These are phyloP conservation scores for Cosmopolites sordidus DNA, from an alignment of 2,888 invertebrate species.

Conservation along the genomic window DNA sequence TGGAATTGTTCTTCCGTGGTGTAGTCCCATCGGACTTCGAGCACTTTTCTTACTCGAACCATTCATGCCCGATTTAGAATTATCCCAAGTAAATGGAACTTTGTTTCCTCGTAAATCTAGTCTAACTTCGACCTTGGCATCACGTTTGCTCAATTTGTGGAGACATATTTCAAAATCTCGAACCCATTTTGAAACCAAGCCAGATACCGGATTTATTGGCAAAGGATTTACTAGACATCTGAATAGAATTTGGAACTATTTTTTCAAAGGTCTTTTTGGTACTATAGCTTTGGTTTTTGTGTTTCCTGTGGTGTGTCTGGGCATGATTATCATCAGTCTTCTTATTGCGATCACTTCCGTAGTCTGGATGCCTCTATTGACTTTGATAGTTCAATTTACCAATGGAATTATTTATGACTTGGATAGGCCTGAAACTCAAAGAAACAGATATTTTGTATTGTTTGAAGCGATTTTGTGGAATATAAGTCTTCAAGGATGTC, in stretches of 20 bases:
- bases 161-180: constrained; percentile 85
- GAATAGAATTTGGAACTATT: constrained; percentile 88
- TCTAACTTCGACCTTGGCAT: constrained; percentile 80
- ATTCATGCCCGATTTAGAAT: constrained; percentile 81
- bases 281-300: constrained; percentile 71
- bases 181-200: constrained; percentile 86
- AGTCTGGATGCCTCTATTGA: constrained; percentile 73
- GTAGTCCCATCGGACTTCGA: constrained; percentile 79
- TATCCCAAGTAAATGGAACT: constrained; percentile 83
- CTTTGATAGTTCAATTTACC: constrained; percentile 65
- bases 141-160: constrained; percentile 79
- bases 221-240: constrained; percentile 84
- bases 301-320: constrained; percentile 72
- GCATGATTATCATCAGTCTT: constrained; percentile 63
- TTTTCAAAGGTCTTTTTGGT: constrained; percentile 74
- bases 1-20: constrained; percentile 86
- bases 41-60: constrained; percentile 75
- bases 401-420: constrained; percentile 78
- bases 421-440: constrained; percentile 72
- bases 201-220: constrained; percentile 80
- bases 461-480: constrained; percentile 80
- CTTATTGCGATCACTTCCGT: constrained; percentile 68
- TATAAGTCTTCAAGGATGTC: constrained; percentile 68
- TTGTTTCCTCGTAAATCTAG: constrained; percentile 83
- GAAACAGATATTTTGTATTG: constrained; percentile 64